These are phyloP conservation scores for Glyptemys insculpta DNA, from an alignment of 2,797 vertebrate genomes.

Conservation along the genomic window DNA sequence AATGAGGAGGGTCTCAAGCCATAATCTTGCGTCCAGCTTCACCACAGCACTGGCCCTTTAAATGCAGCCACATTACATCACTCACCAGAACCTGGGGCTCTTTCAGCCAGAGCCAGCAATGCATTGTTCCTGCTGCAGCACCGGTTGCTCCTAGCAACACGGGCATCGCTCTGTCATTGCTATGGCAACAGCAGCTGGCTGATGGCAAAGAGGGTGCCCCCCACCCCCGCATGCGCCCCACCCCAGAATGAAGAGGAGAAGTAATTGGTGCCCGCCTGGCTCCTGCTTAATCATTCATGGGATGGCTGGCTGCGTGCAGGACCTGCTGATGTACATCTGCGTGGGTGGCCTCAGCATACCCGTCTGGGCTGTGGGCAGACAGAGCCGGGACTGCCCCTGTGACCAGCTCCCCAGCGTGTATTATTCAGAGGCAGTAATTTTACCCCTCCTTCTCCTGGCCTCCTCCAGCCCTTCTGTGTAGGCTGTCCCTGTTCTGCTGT, in stretches of 20 bases:
- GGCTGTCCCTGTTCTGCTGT: too few species aligned
- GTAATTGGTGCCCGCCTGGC: background rate
- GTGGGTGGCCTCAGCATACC: too few species aligned
- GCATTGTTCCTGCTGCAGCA: background rate
- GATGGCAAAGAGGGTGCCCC: background rate
- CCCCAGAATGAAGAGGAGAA: background rate
- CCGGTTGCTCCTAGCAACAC: constrained; percentile 73
- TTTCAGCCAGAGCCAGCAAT: background rate
- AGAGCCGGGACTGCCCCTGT: background rate
- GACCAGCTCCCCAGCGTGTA: background rate
- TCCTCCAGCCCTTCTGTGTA: background rate
- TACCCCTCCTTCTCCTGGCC: too few species aligned
- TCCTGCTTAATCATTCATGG: background rate
- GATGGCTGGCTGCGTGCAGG: background rate
- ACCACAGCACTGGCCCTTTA: background rate
- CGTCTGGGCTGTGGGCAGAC: background rate
- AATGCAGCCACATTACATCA: background rate
- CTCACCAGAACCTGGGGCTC: background rate
- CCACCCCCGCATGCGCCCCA: background rate
- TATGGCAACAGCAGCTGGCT: constrained; percentile 43
- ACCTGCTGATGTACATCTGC: background rate
- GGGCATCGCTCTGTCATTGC: constrained; percentile 60
- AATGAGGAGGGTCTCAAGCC: background rate
- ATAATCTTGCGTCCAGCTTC: background rate
- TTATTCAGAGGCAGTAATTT: background rate